Evolutionary conservation across 2,797 vertebrate species (phyloP).

Genomic region (Botia almorhae): DNA sequence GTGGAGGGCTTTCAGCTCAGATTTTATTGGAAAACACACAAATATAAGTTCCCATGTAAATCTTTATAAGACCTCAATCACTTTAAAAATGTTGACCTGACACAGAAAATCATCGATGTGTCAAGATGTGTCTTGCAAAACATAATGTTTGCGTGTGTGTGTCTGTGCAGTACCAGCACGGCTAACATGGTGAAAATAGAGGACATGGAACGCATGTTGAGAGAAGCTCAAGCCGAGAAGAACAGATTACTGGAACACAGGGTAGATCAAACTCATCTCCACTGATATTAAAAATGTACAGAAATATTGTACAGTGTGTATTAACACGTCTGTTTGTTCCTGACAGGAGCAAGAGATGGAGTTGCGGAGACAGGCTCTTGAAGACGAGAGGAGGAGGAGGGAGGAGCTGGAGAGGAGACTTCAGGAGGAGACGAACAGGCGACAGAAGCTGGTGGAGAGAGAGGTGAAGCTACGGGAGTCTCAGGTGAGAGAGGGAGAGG

Average conservation of each 20-base stretch:
- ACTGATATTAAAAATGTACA: background rate
- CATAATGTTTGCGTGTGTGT: background rate
- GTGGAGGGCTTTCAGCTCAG: conserved; percentile 4
- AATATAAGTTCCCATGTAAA: background rate
- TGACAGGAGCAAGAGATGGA: conserved; percentile 91
- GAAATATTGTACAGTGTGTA: background rate
- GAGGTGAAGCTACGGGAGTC: conserved; percentile 94
- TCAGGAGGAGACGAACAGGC: conserved; percentile 91
- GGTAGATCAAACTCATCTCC: conserved; percentile 70
- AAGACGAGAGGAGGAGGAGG: conserved; percentile 89
- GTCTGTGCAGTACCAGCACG: conserved; percentile 84
- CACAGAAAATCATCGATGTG: background rate
- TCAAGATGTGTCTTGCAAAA: background rate
- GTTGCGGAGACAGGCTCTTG: conserved; percentile 87
- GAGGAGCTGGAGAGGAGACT: conserved; percentile 91
- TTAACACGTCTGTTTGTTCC: background rate
- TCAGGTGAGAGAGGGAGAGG: conserved; percentile 78
- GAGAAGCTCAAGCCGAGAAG: conserved; percentile 93
- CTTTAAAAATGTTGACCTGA: background rate
- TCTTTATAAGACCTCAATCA: background rate
- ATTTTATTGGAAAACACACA: conserved; percentile 18
- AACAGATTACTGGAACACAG: conserved; percentile 88
- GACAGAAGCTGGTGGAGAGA: conserved; percentile 93
- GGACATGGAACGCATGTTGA: conserved; percentile 95
- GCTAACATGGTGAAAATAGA: conserved; percentile 92